These are phyloP conservation scores for Girardinichthys multiradiatus DNA, from an alignment of 2,113 vertebrate species.

Conservation along the genomic window DNA sequence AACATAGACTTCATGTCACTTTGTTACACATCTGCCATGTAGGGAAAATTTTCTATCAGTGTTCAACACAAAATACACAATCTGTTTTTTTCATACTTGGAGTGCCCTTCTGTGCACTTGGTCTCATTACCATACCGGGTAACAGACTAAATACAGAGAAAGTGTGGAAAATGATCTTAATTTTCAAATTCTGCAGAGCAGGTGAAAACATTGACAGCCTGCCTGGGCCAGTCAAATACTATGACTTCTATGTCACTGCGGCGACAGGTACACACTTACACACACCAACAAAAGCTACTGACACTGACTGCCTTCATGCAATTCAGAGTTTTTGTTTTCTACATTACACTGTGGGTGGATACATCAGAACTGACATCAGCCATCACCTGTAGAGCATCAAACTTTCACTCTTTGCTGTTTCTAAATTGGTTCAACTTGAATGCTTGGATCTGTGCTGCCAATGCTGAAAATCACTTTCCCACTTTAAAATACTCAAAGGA, in stretches of 20 bases:
- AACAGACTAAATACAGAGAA: background rate
- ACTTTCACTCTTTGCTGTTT: background rate
- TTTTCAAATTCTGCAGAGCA: conserved; percentile 6
- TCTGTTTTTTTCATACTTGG: no score
- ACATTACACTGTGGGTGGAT: background rate
- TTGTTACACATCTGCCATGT: no score
- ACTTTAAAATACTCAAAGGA: background rate
- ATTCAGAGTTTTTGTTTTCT: conserved; percentile 2
- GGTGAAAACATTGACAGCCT: background rate
- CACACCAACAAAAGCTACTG: background rate
- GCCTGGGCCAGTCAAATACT: background rate
- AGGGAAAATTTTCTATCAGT: background rate
- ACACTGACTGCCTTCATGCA: background rate
- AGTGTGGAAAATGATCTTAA: background rate
- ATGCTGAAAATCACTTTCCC: background rate
- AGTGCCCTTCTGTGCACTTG: background rate
- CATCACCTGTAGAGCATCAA: background rate
- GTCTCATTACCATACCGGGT: background rate
- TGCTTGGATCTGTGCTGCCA: background rate
- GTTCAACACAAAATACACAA: background rate
- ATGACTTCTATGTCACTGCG: background rate
- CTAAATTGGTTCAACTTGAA: background rate
- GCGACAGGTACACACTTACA: background rate
- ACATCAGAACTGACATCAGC: no score
- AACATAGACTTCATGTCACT: no score